A percentile compares a stretch with the other conserved stretches of the same genome.
Evolutionary conservation across 2,888 invertebrate species (phyloP).

Genomic region (Crematogaster levior): DNA sequence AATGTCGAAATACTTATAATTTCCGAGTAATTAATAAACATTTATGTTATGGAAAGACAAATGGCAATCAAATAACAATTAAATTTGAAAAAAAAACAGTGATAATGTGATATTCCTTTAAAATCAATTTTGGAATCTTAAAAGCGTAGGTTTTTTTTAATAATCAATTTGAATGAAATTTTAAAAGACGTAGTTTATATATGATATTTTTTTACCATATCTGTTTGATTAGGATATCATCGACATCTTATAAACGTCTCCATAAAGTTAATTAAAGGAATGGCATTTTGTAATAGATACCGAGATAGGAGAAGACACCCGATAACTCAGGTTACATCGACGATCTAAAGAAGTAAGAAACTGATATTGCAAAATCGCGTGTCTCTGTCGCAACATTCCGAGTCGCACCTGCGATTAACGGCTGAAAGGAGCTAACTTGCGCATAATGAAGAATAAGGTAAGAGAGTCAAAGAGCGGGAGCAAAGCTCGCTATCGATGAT

Average conservation of each 20-base stretch:
- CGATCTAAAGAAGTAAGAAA: constrained; percentile 71
- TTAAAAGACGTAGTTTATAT: background rate
- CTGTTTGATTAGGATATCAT: background rate
- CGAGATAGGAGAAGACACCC: constrained; percentile 62
- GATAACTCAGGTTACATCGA: constrained; percentile 63
- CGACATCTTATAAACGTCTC: no score
- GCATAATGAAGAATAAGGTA: constrained; percentile 17
- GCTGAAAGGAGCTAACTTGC: constrained; percentile 36
- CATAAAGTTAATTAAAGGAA: constrained; percentile 8
- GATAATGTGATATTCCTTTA: no score
- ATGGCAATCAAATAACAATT: background rate
- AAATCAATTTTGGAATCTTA: background rate
- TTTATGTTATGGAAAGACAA: background rate
- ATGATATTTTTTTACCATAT: background rate
- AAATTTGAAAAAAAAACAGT: no score
- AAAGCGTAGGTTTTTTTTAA: no score
- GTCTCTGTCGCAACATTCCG: constrained; percentile 70
- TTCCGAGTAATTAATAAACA: background rate
- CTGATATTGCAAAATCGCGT: constrained; percentile 72
- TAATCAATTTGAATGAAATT: no score
- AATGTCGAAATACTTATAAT: background rate
- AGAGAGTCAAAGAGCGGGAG: background rate
- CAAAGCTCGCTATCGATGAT: background rate
- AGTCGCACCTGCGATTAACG: constrained; percentile 57
- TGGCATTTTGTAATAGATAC: background rate